Base-by-base conservation (phyloP, 1,140 invertebrate species). In the Meteorus sp. region DNA sequence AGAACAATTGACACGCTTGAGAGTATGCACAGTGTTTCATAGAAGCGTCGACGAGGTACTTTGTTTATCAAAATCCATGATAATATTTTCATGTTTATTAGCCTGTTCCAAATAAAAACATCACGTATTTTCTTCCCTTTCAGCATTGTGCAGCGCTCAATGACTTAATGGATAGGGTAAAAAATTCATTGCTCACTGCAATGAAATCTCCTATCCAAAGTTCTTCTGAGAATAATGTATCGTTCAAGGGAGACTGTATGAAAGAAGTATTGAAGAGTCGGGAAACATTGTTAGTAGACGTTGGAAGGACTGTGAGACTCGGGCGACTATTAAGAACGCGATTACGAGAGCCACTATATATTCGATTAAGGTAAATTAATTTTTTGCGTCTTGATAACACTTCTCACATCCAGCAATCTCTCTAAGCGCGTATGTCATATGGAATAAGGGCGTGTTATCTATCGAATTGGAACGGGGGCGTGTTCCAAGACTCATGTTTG, bases 11-110 rank as follows among this genome's bases (percentile, higher is more conserved):
- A 91, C 89, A 0, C 81, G 90, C 7, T 76, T 92, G 3, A 82
- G 88, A 59, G 89, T 91, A 5, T 89, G 88, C 0, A 87, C 88
- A 9, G 87, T 91, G 33, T 92, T 92, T 66, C 85, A 91, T 73
- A 81, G 88, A 59, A 89, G 85, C 50, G 85, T 91, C 37, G 86
- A 90, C 67, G 86, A 90, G 72, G 78, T 79, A 62, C 58, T 72
- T 64, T 22, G n/a, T n/a, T 19, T 7, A 13, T 39, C 27, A 15
- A 33, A 33, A 33, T 11, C 11, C 29, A 7, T 54, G 11, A 6
- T 2, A 55, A 22, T 17, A 5, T 20, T 43, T 20, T 22, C 11
- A 9, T 11, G 7, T 53, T 47, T 22, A 47, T 22, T 47, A 8
- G 1, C 22, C 3, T 3, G 22, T 19, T 44, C 33, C 25, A 8